phyloP scores from a whole-genome alignment of 2,113 vertebrate genomes.

The Pteruthius melanotis region DNA sequence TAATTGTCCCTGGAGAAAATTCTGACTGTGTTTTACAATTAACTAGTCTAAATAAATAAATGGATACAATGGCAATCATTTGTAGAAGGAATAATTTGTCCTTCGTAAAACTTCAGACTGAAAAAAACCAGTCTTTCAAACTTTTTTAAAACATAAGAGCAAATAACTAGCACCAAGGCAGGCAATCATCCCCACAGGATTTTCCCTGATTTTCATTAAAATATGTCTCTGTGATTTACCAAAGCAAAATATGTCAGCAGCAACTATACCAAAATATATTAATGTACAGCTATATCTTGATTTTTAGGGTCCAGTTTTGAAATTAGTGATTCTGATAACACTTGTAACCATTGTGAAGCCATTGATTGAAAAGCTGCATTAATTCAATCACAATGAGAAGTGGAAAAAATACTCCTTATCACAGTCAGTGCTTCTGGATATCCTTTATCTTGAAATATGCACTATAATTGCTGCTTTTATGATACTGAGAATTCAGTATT shows the following conservation, averaged over 20 bases:
- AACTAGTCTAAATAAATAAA: neutral
- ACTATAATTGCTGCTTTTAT: rapidly evolving
- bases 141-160: neutral
- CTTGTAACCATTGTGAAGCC: neutral
- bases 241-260: neutral
- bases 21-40: neutral
- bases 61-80: neutral
- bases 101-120: neutral
- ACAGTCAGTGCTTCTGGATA: neutral
- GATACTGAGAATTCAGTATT: neutral
- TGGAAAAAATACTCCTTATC: neutral
- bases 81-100: neutral
- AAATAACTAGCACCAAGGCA: neutral
- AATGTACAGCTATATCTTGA: neutral
- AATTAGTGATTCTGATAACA: neutral
- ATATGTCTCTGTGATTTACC: neutral
- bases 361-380: neutral
- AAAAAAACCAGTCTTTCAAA: neutral
- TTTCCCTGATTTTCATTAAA: neutral
- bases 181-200: neutral
- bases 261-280: neutral
- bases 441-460: neutral
- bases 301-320: neutral
- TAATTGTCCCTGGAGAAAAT: neutral
- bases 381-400: neutral